These are phyloP conservation scores for Trichogramma dendrolimi DNA, from an alignment of 2,888 invertebrate genomes.

Conservation along the genomic window DNA sequence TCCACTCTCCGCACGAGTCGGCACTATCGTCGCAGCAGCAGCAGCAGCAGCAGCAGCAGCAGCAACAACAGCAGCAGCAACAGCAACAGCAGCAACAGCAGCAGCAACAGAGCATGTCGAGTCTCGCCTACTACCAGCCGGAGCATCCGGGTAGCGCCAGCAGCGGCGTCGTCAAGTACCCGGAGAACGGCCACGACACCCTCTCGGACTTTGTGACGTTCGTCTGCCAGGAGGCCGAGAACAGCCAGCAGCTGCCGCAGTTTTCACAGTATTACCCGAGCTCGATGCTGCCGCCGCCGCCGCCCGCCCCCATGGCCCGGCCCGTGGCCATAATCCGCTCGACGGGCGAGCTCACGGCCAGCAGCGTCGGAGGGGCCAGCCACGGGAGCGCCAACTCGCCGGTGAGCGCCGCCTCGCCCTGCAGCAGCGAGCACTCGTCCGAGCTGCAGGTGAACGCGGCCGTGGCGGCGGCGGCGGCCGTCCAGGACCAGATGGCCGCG, in stretches of 20 bases:
- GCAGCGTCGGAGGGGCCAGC: conserved; percentile 62
- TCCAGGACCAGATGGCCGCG: conserved; percentile 48
- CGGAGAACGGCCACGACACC: conserved; percentile 84
- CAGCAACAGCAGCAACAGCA: conserved; percentile 41
- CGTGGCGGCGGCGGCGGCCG: conserved; percentile 43
- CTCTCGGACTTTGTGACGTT: conserved; percentile 95
- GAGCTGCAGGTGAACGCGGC: conserved; percentile 46
- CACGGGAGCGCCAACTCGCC: conserved; percentile 57
- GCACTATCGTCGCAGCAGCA: conserved; percentile 30
- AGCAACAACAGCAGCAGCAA: conserved; percentile 42
- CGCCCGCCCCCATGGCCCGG: conserved; percentile 91
- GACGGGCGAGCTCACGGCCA: conserved; percentile 64
- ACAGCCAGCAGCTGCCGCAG: conserved; percentile 71
- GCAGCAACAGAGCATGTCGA: conserved; percentile 52
- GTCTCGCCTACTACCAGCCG: conserved; percentile 57
- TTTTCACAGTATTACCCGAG: conserved; percentile 81
- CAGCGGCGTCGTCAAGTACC: conserved; percentile 62
- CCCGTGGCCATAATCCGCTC: conserved; percentile 94
- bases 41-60: conserved; percentile 33
- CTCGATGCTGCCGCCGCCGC: conserved; percentile 91
- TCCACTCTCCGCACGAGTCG: conserved; percentile 54
- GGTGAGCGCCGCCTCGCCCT: conserved; percentile 45
- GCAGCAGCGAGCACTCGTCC: conserved; percentile 44
- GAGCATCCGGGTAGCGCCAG: conserved; percentile 53
- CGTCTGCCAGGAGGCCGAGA: conserved; percentile 90